Percentiles rank a stretch among this genome's conserved stretches.
Evolutionary conservation across 92 coral and sea anemone species (phyloP).

Genomic region (Chrysogorgia sp.): DNA sequence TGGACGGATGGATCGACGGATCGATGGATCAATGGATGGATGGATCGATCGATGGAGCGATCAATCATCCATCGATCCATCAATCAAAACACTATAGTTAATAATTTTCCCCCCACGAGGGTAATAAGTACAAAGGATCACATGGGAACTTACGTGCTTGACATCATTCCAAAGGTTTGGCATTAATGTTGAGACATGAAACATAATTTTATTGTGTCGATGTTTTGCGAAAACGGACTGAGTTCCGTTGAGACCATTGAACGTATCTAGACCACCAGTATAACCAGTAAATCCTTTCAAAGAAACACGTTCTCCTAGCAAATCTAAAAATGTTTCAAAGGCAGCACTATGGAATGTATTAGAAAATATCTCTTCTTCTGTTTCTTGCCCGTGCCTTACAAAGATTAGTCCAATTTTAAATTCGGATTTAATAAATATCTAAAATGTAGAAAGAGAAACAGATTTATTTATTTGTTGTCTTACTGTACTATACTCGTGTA

Average conservation of each 20-base stretch:
- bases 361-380: conserved; percentile 86
- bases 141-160: conserved; percentile 69
- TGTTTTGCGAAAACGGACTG: conserved; percentile 85
- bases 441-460: background rate
- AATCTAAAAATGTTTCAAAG: conserved; percentile 84
- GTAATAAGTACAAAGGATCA: background rate
- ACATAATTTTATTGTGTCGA: conserved; percentile 82
- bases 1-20: too few species aligned
- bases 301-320: conserved; percentile 78
- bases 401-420: conserved; percentile 89
- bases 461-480: too few species aligned
- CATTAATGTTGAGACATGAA: conserved; percentile 89
- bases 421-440: conserved; percentile 86
- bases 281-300: conserved; percentile 82
- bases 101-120: background rate
- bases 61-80: background rate
- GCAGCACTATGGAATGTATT: conserved; percentile 80
- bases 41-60: background rate
- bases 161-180: conserved; percentile 80
- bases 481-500: too few species aligned
- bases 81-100: background rate
- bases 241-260: conserved; percentile 80
- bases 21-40: too few species aligned
- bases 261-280: conserved; percentile 84
- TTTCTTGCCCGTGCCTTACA: conserved; percentile 85